Evolutionary conservation across 2,113 vertebrate genomes (phyloP).

Genomic region (Candoia aspera): DNA sequence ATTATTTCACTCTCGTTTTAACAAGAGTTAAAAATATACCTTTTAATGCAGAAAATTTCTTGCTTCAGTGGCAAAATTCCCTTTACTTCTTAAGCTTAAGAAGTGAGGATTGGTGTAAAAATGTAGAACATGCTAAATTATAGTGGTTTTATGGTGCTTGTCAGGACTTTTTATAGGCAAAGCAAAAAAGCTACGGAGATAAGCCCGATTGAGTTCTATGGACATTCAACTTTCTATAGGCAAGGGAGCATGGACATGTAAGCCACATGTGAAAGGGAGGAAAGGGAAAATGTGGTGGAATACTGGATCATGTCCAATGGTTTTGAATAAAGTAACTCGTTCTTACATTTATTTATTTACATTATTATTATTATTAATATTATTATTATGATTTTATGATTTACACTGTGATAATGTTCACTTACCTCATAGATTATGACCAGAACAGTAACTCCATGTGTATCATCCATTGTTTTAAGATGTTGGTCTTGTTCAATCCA

Average conservation of each 20-base stretch:
- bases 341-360: not conserved
- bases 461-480: too few relatives aligned
- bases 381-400: too few relatives aligned
- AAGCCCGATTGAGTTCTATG: not conserved
- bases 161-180: not conserved
- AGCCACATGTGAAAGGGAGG: not conserved
- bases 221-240: not conserved
- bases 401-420: not conserved
- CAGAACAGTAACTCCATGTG: too few relatives aligned
- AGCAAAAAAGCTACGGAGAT: not conserved
- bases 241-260: not conserved
- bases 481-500: too few relatives aligned
- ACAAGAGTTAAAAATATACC: slow-evolving; percentile 42
- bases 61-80: not conserved
- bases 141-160: not conserved
- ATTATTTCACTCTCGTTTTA: slow-evolving; percentile 36
- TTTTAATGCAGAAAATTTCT: slow-evolving; percentile 14
- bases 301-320: not conserved
- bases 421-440: too few relatives aligned
- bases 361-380: not conserved
- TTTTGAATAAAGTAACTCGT: not conserved
- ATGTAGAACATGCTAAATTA: not conserved
- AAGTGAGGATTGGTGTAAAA: not conserved
- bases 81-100: slow-evolving; percentile 5
- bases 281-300: not conserved